A percentile compares a stretch with the other conserved stretches of the same genome.
Conservation (phyloP, 2,113 vertebrate genomes). For the Neolamprologus variostigma region DNA sequence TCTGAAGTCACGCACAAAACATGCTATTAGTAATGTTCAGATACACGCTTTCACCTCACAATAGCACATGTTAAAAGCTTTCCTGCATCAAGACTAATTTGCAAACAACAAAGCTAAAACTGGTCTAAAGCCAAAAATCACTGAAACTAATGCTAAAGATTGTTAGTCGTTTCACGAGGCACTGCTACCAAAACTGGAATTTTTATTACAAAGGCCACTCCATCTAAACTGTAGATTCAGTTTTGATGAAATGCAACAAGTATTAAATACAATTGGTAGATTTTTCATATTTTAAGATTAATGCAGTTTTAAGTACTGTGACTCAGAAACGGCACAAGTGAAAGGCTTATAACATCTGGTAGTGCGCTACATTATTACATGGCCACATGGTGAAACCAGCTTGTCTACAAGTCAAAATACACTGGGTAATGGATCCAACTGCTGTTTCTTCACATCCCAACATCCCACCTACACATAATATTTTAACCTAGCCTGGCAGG, state of each 20-base stretch:
- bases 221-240: not conserved
- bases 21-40: not conserved
- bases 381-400: not conserved
- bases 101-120: not conserved
- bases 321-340: not conserved
- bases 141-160: not conserved
- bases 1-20: slow-evolving; percentile 58
- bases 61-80: not conserved
- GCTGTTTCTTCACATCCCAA: not conserved
- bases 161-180: not conserved
- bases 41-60: accelerated
- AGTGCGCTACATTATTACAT: not conserved
- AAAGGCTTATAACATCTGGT: not conserved
- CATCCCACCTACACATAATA: not conserved
- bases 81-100: not conserved
- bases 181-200: not conserved
- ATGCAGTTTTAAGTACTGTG: not conserved
- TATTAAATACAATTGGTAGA: not conserved
- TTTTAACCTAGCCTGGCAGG: not conserved
- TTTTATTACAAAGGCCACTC: not conserved
- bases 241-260: not conserved
- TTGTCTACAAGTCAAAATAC: not conserved
- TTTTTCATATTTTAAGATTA: not conserved
- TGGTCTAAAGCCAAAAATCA: not conserved
- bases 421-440: not conserved